Evolutionary conservation across 1,140 invertebrate species (phyloP).

Genomic region (Tribolium madens): DNA sequence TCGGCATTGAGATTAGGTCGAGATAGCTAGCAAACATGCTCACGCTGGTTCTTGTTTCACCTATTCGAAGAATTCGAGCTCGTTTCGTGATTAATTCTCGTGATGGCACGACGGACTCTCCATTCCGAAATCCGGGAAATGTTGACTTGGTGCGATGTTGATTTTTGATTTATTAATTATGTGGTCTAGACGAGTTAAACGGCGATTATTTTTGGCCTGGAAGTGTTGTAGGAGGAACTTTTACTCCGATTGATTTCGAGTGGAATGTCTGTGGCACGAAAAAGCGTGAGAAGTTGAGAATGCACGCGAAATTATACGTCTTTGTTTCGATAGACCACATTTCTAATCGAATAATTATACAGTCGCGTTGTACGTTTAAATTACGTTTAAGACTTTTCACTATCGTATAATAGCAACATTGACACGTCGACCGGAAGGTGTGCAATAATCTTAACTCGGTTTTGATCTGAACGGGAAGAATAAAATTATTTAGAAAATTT

Average conservation of each 20-base stretch:
- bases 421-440: conserved; percentile 8
- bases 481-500: conserved; percentile 18
- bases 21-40: conserved; percentile 4
- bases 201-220: no score
- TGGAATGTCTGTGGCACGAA: conserved; percentile 1
- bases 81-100: conserved; percentile 3
- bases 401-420: conserved; percentile 5
- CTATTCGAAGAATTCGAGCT: conserved; percentile 11
- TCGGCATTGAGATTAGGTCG: conserved; percentile 14
- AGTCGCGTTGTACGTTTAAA: conserved; percentile 13
- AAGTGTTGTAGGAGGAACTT: neutral
- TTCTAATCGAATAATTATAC: conserved; percentile 25
- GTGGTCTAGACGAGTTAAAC: neutral
- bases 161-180: conserved; percentile 3
- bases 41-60: neutral
- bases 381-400: neutral
- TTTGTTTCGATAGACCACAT: conserved; percentile 18
- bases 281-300: conserved; percentile 7
- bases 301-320: conserved; percentile 2
- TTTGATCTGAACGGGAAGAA: neutral
- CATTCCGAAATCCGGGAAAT: neutral
- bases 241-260: neutral
- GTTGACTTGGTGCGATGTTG: neutral
- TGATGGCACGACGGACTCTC: neutral
- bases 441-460: conserved; percentile 8